These are phyloP conservation scores for Synanceia verrucosa DNA, from an alignment of 2,797 vertebrate species.

Conservation along the genomic window DNA sequence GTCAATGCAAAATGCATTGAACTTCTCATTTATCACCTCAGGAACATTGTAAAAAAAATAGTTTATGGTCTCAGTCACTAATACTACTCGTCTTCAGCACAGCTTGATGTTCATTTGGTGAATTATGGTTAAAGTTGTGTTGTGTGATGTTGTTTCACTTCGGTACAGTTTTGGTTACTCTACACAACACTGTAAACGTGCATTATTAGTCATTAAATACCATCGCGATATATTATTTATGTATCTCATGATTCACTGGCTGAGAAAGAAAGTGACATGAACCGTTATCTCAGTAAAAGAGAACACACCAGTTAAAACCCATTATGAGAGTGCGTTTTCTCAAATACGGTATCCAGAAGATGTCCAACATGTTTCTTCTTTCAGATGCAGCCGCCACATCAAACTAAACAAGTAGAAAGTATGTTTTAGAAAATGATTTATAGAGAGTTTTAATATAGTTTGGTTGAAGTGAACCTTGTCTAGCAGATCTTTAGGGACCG, in stretches of 20 bases:
- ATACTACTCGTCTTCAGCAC: too few species aligned
- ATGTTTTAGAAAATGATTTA: not conserved
- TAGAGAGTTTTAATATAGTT: not conserved
- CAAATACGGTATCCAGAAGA: constrained; percentile 77
- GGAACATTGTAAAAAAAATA: too few species aligned
- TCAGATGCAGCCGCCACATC: constrained; percentile 52
- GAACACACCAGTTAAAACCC: constrained; percentile 79
- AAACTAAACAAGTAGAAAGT: constrained; percentile 47
- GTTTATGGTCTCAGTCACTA: too few species aligned
- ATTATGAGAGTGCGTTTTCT: constrained; percentile 78
- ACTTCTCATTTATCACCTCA: too few species aligned
- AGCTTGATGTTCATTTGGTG: too few species aligned
- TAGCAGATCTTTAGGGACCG: constrained; percentile 71
- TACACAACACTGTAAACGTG: not conserved
- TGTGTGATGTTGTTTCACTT: too few species aligned
- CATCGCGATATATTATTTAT: not conserved
- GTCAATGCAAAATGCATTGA: too few species aligned
- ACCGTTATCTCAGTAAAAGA: not conserved
- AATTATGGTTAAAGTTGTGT: too few species aligned
- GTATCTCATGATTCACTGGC: not conserved
- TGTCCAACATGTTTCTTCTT: constrained; percentile 73
- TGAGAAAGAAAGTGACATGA: not conserved
- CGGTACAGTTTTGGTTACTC: too few species aligned
- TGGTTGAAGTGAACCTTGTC: constrained; percentile 49
- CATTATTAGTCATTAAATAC: not conserved